Evolutionary conservation across 2,888 invertebrate species (phyloP).

Genomic region (Nebria brevicollis): DNA sequence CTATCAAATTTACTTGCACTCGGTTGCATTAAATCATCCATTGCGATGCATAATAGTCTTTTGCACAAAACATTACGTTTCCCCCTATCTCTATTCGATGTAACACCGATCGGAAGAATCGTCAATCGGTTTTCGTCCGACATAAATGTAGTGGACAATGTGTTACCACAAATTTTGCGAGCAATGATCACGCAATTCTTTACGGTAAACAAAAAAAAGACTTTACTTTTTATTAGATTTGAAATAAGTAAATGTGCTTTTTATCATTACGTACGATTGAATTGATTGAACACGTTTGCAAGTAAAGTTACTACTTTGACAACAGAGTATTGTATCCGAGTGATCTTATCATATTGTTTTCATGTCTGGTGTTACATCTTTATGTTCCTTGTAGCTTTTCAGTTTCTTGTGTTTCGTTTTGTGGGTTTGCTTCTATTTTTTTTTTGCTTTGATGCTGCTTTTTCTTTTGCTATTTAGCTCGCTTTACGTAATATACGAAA

Average conservation of each 20-base stretch:
- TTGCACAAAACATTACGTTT: conserved; percentile 65
- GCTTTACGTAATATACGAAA: too few species aligned
- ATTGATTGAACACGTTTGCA: not conserved
- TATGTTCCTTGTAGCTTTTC: conserved; percentile 2
- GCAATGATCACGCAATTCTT: conserved; percentile 62
- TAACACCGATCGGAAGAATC: conserved; percentile 71
- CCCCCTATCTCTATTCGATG: conserved; percentile 71
- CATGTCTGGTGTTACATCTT: conserved; percentile 38
- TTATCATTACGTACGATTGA: conserved; percentile 6
- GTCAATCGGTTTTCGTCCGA: conserved; percentile 71
- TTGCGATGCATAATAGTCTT: conserved; percentile 63
- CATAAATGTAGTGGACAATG: conserved; percentile 67
- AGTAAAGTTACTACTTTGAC: not conserved
- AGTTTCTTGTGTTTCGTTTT: conserved; percentile 15
- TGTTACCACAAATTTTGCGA: conserved; percentile 60
- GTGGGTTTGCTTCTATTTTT: conserved; percentile 35
- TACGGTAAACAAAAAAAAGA: conserved; percentile 60
- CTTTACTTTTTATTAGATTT: not conserved
- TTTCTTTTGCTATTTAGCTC: conserved; percentile 13
- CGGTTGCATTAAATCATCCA: conserved; percentile 61
- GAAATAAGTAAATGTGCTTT: not conserved
- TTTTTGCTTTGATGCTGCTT: conserved; percentile 45
- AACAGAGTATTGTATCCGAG: not conserved
- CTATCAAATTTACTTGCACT: conserved; percentile 57
- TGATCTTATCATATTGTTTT: conserved; percentile 6